A percentile compares a stretch with the other conserved stretches of the same genome.
phyloP scores from a whole-genome alignment of 2,113 vertebrate genomes.

The Pelecanoides urinatrix region DNA sequence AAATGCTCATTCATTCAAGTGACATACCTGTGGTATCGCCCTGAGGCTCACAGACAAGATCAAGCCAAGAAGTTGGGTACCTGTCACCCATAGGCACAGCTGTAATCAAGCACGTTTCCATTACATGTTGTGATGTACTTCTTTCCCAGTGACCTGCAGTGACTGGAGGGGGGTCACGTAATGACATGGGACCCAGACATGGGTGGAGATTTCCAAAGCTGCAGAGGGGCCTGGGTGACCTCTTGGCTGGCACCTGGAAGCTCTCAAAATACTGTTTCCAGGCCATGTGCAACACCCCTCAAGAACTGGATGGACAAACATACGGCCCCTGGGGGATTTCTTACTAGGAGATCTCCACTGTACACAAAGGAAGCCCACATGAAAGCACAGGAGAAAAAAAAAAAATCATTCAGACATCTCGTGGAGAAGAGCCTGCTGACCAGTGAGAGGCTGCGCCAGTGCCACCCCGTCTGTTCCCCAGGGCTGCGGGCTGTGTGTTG shows the following conservation, averaged over 20 bases:
- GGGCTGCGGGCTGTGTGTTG: no score
- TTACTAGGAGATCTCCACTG: background rate
- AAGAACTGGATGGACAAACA: no score
- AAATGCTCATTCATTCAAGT: no score
- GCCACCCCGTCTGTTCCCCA: no score
- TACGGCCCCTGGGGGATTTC: background rate
- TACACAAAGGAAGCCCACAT: background rate
- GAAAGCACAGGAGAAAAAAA: background rate
- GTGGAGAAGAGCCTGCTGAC: no score
- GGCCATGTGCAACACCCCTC: background rate
- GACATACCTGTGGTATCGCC: background rate
- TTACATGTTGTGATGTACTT: background rate
- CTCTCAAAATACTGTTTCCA: background rate
- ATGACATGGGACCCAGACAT: background rate
- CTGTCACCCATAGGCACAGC: background rate
- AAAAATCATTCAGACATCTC: no score
- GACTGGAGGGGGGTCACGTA: background rate
- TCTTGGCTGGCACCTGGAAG: no score
- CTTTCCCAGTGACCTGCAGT: background rate
- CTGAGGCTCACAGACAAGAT: background rate
- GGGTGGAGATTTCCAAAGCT: background rate
- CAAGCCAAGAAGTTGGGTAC: fast-evolving
- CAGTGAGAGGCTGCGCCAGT: no score
- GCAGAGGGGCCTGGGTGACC: background rate
- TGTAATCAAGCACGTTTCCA: background rate